Base-by-base conservation (phyloP, 92 coral and sea anemone species). In the Phenganax marumi region DNA sequence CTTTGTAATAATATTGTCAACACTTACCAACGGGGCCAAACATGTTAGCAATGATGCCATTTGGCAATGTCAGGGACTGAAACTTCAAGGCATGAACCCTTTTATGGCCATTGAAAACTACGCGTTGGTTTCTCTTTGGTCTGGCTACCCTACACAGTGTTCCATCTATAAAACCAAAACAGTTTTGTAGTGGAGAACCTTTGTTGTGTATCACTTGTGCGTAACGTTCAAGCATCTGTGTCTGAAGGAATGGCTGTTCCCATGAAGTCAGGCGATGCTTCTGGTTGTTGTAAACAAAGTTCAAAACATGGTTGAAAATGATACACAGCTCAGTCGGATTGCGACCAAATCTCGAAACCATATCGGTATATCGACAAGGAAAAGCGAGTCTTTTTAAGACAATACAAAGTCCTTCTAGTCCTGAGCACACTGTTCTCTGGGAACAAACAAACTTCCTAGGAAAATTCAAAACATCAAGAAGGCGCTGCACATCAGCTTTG, bases 191-290 rank as follows among this genome's bases (percentile, higher is more conserved):
- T 1, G 43, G 2, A 33, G 43, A 1, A 33, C 43, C 43, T 4
- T 33, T 33, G 1, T 1, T 4, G 43, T 33, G 43, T 1, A 33
- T 4, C n/a, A n/a, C n/a, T n/a, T n/a, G n/a, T n/a, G n/a, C n/a
- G n/a, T n/a, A n/a, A n/a, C n/a, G n/a, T n/a, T n/a, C n/a, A n/a
- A n/a, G n/a, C n/a, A n/a, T n/a, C n/a, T n/a, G n/a, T n/a, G n/a
- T n/a, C n/a, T n/a, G n/a, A n/a, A 88, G 86, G 75, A 88, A 84
- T 3, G 85, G 91, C 75, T 88, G 91, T 43, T 88, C 73, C 88
- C 88, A 88, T 18, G 88, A 62, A n/a, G 72, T 43, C 22, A 88
- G 70, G 75, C 88, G 86, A 52, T 88, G 88, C 21, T 88, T 84
- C 33, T 89, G 84, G 10, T 77, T 14, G 46, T 54, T 33, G 64